Percentiles rank a stretch among this genome's conserved stretches.
Conservation (phyloP, 2,888 invertebrate species). For the Ecdyonurus torrentis region DNA sequence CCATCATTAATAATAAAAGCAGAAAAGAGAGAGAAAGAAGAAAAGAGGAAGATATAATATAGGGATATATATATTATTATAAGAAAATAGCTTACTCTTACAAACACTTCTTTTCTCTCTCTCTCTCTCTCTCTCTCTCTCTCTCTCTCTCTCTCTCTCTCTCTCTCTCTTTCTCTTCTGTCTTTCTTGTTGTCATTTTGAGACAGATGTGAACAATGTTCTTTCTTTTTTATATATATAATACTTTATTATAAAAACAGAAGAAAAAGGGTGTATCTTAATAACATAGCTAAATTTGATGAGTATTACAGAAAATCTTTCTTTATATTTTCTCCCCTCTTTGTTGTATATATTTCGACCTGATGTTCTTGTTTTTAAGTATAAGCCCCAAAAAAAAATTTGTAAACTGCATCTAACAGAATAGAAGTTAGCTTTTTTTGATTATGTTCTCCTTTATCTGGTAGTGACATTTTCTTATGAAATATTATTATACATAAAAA, state of each 20-base stretch:
- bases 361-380: no score
- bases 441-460: no score
- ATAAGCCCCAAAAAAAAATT: no score
- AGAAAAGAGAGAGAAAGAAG: not conserved
- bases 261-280: not conserved
- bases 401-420: no score
- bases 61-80: no score
- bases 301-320: not conserved
- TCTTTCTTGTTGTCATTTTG: not conserved
- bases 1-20: conserved; percentile 2
- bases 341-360: no score
- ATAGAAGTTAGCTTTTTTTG: no score
- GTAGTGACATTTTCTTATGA: no score
- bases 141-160: not conserved
- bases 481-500: no score
- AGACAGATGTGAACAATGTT: not conserved
- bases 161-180: not conserved
- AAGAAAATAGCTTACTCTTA: not conserved
- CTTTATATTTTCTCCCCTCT: no score
- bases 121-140: not conserved
- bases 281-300: not conserved
- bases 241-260: not conserved
- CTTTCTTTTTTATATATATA: not conserved
- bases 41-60: not conserved
- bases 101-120: not conserved